Conservation (phyloP, 2,797 vertebrate species). For the Ctenopoma multispine region DNA sequence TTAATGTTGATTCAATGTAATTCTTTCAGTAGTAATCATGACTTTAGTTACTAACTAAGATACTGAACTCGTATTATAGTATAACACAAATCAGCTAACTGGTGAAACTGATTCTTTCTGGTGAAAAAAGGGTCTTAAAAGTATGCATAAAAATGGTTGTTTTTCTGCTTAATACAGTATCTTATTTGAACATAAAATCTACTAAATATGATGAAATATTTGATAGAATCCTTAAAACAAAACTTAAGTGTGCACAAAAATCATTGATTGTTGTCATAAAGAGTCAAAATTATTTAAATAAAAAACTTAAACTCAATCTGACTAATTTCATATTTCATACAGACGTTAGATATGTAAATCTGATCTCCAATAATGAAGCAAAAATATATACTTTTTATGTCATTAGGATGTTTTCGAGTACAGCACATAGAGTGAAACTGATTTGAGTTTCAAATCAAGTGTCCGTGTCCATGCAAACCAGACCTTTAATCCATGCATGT, state of each 20-base stretch:
- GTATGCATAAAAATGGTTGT: not conserved
- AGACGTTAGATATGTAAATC: too few relatives aligned
- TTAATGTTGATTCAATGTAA: not conserved
- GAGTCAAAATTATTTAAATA: too few relatives aligned
- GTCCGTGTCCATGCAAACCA: conserved; percentile 7
- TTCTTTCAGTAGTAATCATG: not conserved
- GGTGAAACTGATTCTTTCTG: too few relatives aligned
- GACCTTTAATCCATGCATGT: conserved; percentile 66
- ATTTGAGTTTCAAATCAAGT: conserved; percentile 19
- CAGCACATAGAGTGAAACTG: conserved; percentile 8
- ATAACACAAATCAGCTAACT: not conserved
- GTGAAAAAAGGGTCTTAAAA: not conserved
- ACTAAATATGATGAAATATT: too few relatives aligned
- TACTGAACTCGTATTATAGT: too few relatives aligned
- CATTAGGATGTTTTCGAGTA: not conserved
- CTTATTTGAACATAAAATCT: not conserved
- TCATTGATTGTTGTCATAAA: too few relatives aligned
- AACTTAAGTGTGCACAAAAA: too few relatives aligned
- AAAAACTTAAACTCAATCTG: too few relatives aligned
- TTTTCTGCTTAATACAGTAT: not conserved
- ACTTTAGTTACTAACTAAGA: not conserved
- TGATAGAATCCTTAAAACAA: too few relatives aligned
- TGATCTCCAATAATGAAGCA: not conserved
- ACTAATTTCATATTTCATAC: too few relatives aligned
- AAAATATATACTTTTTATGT: not conserved